Evolutionary conservation across 2,113 vertebrate genomes (phyloP).

Genomic region (Brachyhypopomus gauderio): DNA sequence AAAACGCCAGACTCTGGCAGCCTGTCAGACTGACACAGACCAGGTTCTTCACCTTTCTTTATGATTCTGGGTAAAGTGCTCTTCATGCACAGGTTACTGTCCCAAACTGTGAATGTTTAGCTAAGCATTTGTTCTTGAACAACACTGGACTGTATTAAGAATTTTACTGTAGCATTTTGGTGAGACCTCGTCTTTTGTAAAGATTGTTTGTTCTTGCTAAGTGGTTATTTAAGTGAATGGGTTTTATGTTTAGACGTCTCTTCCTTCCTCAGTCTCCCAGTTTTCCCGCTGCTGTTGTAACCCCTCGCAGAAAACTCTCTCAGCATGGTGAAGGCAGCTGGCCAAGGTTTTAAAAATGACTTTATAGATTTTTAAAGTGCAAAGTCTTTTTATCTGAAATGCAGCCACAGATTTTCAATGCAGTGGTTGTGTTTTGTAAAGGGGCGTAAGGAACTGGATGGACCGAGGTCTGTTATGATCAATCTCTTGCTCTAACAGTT

Average conservation of each 20-base stretch:
- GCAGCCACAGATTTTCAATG: neutral
- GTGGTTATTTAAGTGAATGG: slow-evolving; percentile 42
- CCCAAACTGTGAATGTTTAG: slow-evolving; percentile 67
- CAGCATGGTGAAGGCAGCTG: neutral
- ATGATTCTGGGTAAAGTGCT: neutral
- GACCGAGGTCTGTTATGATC: neutral
- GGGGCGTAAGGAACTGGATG: neutral
- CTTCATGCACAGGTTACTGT: slow-evolving; percentile 45
- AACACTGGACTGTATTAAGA: slow-evolving; percentile 72
- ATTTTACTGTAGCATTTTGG: slow-evolving; percentile 70
- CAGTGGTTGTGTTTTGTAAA: neutral
- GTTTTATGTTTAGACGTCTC: slow-evolving; percentile 45
- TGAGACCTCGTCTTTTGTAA: slow-evolving; percentile 69
- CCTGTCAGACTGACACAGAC: slow-evolving; percentile 1
- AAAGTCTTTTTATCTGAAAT: neutral
- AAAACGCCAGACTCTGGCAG: neutral
- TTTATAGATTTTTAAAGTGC: neutral
- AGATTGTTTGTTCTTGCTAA: slow-evolving; percentile 67
- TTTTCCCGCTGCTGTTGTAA: slow-evolving; percentile 6
- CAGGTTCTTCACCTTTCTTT: slow-evolving; percentile 7
- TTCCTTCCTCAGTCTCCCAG: slow-evolving; percentile 2
- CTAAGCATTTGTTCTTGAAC: slow-evolving; percentile 70
- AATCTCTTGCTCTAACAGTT: neutral
- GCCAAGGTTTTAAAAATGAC: slow-evolving; percentile 17
- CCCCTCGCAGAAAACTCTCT: neutral